A percentile compares a stretch with the other conserved stretches of the same genome.
Evolutionary conservation across 1,140 invertebrate genomes (phyloP).

Genomic region (Pseudoatta argentina): DNA sequence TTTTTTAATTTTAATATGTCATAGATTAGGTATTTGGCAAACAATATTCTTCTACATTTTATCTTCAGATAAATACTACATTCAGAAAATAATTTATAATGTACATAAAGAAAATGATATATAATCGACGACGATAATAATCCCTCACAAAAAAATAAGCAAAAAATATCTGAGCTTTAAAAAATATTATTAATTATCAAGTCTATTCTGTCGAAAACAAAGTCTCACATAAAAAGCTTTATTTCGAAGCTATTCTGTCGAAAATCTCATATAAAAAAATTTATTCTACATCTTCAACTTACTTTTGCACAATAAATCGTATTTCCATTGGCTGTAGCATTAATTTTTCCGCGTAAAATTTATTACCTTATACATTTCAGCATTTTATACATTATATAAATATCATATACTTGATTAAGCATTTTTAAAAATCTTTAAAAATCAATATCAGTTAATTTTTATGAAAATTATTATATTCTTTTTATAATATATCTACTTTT

Average conservation of each 20-base stretch:
- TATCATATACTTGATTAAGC: background rate
- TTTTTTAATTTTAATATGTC: background rate
- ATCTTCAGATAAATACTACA: background rate
- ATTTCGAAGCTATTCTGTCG: background rate
- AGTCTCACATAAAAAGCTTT: background rate
- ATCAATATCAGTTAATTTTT: background rate
- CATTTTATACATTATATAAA: background rate
- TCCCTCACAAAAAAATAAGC: background rate
- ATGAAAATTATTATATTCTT: background rate
- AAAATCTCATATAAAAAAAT: background rate
- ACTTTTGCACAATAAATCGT: conserved; percentile 7
- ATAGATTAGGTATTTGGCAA: background rate
- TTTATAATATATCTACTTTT: background rate
- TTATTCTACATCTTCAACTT: background rate
- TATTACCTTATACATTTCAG: background rate
- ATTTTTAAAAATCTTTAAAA: background rate
- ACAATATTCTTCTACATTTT: background rate
- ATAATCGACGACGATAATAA: background rate
- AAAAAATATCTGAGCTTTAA: background rate
- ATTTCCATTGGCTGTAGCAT: background rate
- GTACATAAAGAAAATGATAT: background rate
- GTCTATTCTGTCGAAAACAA: conserved; percentile 1
- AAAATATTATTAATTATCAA: conserved; percentile 16
- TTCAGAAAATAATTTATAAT: background rate
- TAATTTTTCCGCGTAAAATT: background rate